Conservation (phyloP, 2,113 vertebrate species). For the Heterochromis multidens region DNA sequence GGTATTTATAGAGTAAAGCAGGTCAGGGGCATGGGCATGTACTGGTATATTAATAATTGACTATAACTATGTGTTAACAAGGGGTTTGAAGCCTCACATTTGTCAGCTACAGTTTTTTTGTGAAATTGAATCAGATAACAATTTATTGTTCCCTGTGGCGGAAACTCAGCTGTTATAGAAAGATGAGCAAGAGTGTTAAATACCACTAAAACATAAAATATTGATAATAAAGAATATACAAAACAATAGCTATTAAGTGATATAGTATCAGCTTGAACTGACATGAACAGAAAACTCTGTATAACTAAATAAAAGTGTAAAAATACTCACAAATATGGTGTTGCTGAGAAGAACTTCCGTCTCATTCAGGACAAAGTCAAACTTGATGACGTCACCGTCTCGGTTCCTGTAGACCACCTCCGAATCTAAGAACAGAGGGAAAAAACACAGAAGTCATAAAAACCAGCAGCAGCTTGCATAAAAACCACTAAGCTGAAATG, state of each 20-base stretch:
- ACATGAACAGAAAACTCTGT: neutral
- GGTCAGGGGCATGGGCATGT: fast-evolving
- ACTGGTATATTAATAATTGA: neutral
- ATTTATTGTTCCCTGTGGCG: too few relatives aligned
- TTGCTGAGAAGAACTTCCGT: conserved; percentile 87
- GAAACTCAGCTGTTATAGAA: too few relatives aligned
- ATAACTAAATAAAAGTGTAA: neutral
- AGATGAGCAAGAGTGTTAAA: too few relatives aligned
- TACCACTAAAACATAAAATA: neutral
- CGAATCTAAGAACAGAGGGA: conserved; percentile 75
- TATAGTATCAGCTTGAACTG: neutral
- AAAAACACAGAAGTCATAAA: neutral
- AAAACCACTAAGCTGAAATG: neutral
- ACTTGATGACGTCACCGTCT: conserved; percentile 87
- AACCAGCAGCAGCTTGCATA: neutral
- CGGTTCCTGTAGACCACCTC: conserved; percentile 88
- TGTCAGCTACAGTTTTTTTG: too few relatives aligned
- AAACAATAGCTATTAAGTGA: neutral
- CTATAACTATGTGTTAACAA: too few relatives aligned
- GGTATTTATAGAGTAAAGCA: neutral
- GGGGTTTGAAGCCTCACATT: too few relatives aligned
- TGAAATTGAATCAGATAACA: too few relatives aligned
- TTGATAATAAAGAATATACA: neutral
- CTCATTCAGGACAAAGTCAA: conserved; percentile 85
- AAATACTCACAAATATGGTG: conserved; percentile 86